A percentile compares a stretch with the other conserved stretches of the same genome.
phyloP scores from a whole-genome alignment of 2,113 vertebrate genomes.

The Suncus etruscus region DNA sequence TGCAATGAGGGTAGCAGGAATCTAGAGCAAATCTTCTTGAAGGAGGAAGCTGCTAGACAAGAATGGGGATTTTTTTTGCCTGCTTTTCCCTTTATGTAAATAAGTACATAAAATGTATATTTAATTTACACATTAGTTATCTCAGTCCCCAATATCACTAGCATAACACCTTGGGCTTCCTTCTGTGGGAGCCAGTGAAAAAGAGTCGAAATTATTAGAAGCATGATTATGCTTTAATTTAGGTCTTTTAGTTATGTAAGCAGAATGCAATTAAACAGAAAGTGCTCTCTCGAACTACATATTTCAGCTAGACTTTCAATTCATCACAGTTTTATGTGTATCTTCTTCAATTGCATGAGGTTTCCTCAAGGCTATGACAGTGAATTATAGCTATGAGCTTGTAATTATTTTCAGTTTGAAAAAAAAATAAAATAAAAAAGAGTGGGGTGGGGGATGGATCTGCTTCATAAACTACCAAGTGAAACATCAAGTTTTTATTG shows the following conservation, averaged over 20 bases:
- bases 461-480: conserved; percentile 32
- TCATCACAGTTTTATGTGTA: conserved; percentile 75
- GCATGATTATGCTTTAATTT: conserved; percentile 78
- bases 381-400: conserved; percentile 73
- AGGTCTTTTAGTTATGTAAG: conserved; percentile 77
- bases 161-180: conserved; percentile 71
- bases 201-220: conserved; percentile 62
- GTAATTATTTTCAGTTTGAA: conserved; percentile 74
- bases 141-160: conserved; percentile 38
- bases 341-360: conserved; percentile 63
- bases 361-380: conserved; percentile 75
- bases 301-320: conserved; percentile 78
- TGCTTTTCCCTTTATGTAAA: conserved; percentile 67
- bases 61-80: neutral
- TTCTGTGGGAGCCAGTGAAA: neutral
- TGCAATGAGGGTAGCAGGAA: conserved; percentile 11
- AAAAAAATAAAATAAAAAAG: neutral
- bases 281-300: conserved; percentile 63
- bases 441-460: neutral
- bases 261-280: conserved; percentile 77
- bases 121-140: conserved; percentile 71
- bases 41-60: conserved; percentile 44
- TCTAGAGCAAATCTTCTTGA: conserved; percentile 46
- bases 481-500: conserved; percentile 7
- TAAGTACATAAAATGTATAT: conserved; percentile 51